phyloP scores from a whole-genome alignment of 2,888 invertebrate species.

The Macroteleia sp. region DNA sequence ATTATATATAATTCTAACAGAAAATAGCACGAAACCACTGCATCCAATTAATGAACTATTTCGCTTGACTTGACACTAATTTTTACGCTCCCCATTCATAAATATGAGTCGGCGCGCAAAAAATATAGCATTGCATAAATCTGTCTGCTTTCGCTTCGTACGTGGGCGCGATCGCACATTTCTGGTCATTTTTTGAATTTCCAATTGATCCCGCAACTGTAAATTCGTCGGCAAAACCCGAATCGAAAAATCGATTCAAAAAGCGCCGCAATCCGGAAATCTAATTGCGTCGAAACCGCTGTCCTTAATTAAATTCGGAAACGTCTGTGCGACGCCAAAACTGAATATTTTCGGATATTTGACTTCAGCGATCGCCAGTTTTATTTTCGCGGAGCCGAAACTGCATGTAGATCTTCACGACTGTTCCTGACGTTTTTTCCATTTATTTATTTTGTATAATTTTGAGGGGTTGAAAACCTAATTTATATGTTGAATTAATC shows the following conservation, averaged over 20 bases:
- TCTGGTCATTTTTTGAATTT: conserved; percentile 9
- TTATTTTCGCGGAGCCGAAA: conserved; percentile 44
- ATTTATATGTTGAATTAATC: too few relatives aligned
- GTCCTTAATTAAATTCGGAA: conserved; percentile 49
- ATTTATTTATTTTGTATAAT: conserved; percentile 31
- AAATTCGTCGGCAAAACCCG: too few relatives aligned
- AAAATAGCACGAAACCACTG: too few relatives aligned
- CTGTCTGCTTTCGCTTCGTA: conserved; percentile 8
- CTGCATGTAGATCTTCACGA: conserved; percentile 17
- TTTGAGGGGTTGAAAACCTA: too few relatives aligned
- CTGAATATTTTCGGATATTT: conserved; percentile 37
- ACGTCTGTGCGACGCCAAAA: conserved; percentile 24
- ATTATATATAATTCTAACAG: too few relatives aligned
- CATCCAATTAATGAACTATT: conserved; percentile 15
- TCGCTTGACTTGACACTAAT: conserved; percentile 4
- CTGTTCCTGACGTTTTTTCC: conserved; percentile 15
- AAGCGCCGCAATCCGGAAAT: conserved; percentile 24
- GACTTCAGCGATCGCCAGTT: conserved; percentile 10
- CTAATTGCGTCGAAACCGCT: conserved; percentile 37
- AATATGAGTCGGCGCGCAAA: conserved; percentile 16
- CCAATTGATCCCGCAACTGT: conserved; percentile 7
- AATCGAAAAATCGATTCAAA: conserved; percentile 34
- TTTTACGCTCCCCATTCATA: conserved; percentile 31
- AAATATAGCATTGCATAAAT: conserved; percentile 29
- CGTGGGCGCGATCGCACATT: conserved; percentile 1